phyloP scores from a whole-genome alignment of 2,113 vertebrate genomes.

The Loxodonta africana region DNA sequence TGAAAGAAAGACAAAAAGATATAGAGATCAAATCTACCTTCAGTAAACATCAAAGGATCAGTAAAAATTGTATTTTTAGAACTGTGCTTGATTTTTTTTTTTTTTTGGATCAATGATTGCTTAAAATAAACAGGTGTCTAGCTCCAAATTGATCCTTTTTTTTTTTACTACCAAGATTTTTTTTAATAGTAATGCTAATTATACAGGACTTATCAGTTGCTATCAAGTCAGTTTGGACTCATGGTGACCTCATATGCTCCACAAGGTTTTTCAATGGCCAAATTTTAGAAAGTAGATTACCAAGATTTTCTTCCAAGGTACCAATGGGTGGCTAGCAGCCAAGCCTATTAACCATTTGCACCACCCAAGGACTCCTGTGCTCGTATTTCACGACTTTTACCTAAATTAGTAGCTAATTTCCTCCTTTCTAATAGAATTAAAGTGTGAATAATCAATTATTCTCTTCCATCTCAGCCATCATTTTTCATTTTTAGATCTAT shows the following conservation, averaged over 20 bases:
- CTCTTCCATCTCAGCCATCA: background rate
- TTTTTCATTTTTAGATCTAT: slow-evolving; percentile 30
- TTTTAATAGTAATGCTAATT: background rate
- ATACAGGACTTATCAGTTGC: background rate
- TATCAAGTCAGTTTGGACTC: background rate
- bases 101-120: background rate
- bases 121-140: slow-evolving; percentile 11
- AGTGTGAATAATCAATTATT: background rate
- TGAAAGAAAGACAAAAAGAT: slow-evolving; percentile 1
- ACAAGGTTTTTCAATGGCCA: background rate
- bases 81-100: background rate
- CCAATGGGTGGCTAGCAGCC: too few relatives aligned
- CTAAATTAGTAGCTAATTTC: slow-evolving; percentile 2
- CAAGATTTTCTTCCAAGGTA: too few relatives aligned
- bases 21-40: slow-evolving; percentile 14
- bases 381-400: background rate
- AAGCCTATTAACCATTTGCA: too few relatives aligned
- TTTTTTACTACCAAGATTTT: slow-evolving; percentile 4
- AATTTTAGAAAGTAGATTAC: background rate
- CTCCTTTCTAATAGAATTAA: slow-evolving; percentile 20
- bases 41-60: slow-evolving; percentile 17
- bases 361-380: background rate
- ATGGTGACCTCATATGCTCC: background rate
- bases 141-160: background rate
- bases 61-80: background rate